These are phyloP conservation scores for Leptoclinus maculatus DNA, from an alignment of 2,797 vertebrate species.

Conservation along the genomic window DNA sequence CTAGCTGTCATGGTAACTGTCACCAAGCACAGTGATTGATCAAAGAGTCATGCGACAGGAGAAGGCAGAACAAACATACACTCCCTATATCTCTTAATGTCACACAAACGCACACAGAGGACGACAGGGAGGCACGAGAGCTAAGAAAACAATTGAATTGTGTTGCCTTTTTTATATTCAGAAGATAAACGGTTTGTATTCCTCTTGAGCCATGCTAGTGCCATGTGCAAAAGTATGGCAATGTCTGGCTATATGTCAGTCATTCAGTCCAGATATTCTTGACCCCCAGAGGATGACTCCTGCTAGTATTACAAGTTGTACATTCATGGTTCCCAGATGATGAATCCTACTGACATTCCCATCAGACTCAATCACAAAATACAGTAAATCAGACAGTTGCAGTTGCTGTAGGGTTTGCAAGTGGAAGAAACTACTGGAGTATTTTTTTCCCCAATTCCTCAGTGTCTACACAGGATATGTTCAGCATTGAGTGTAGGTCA, in stretches of 20 bases:
- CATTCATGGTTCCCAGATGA: not conserved
- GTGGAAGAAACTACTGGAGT: too few species aligned
- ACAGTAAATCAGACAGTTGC: not conserved
- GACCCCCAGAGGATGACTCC: not conserved
- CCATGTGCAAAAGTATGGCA: not conserved
- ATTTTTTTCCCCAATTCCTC: not conserved
- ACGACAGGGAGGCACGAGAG: not conserved
- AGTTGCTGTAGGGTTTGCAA: too few species aligned
- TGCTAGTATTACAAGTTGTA: not conserved
- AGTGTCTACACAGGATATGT: not conserved
- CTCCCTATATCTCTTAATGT: not conserved
- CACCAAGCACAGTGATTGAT: conserved; percentile 59
- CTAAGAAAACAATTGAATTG: conserved; percentile 4
- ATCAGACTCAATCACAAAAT: not conserved
- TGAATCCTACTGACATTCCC: not conserved
- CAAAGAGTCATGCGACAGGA: conserved; percentile 51
- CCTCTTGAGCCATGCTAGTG: not conserved
- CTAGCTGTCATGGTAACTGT: conserved; percentile 68
- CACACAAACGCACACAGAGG: not conserved
- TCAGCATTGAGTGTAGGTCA: not conserved
- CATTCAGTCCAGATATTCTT: not conserved
- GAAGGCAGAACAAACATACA: conserved; percentile 24
- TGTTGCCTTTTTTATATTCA: not conserved
- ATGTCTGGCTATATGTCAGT: not conserved
- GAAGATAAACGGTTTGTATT: not conserved